Percentiles rank a stretch among this genome's conserved stretches.
These are phyloP conservation scores for Stichopus horrens DNA, from an alignment of 53 echinoderm and acorn worm genomes.

Conservation along the genomic window DNA sequence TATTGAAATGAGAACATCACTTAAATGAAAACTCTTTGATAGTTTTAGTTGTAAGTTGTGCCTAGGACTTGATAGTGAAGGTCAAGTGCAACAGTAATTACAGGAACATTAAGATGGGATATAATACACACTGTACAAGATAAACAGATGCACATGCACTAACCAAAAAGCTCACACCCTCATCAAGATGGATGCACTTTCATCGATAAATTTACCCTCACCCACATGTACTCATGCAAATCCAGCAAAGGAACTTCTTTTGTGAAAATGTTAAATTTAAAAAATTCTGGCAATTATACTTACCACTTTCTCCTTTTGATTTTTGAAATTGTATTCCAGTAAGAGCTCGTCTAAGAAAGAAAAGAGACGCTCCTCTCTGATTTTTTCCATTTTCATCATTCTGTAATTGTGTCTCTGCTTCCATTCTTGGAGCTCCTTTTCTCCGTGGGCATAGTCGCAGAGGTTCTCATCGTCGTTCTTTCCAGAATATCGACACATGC, in stretches of 20 bases:
- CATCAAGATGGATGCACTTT: background rate
- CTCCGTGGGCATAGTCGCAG: conserved; percentile 77
- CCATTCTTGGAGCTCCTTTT: conserved; percentile 91
- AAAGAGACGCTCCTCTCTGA: conserved; percentile 77
- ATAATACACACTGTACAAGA: too few species aligned
- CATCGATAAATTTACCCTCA: background rate
- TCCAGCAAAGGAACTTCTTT: too few species aligned
- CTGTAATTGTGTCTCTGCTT: conserved; percentile 82
- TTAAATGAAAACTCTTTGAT: too few species aligned
- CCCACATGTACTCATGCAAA: background rate
- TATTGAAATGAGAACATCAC: too few species aligned
- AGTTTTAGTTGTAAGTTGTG: too few species aligned
- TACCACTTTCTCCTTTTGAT: conserved; percentile 80
- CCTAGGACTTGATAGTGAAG: too few species aligned
- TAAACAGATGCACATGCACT: too few species aligned
- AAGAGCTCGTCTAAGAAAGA: conserved; percentile 88
- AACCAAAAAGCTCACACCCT: too few species aligned
- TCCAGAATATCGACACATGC: conserved; percentile 67
- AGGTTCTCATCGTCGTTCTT: conserved; percentile 68
- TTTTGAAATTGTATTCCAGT: conserved; percentile 81
- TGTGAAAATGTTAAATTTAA: too few species aligned
- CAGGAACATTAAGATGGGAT: too few species aligned
- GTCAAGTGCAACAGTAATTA: too few species aligned
- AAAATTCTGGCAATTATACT: background rate
- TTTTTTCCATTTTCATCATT: conserved; percentile 93